Percentiles rank a stretch among this genome's conserved stretches.
Conservation (phyloP, 2,113 vertebrate genomes). For the Lophura nycthemera region DNA sequence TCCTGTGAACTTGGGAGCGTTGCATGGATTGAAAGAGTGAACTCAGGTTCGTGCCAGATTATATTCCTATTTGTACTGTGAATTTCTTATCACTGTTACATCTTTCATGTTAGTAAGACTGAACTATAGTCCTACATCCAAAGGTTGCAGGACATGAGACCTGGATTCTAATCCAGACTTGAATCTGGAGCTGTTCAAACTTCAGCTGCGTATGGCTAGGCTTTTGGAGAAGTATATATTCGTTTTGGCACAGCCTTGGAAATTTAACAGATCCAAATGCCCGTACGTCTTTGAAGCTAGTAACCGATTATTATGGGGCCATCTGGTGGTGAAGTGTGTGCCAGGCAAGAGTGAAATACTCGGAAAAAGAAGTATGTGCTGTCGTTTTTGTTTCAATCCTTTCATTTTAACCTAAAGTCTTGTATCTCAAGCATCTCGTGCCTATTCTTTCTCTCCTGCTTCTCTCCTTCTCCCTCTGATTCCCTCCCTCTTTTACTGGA, state of each 20-base stretch:
- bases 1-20: background rate
- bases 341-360: background rate
- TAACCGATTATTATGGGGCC: background rate
- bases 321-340: slow-evolving; percentile 3
- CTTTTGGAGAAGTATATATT: background rate
- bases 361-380: accelerated
- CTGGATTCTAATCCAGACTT: background rate
- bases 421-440: background rate
- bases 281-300: accelerated
- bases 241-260: background rate
- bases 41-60: background rate
- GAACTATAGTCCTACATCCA: background rate
- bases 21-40: background rate
- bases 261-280: accelerated
- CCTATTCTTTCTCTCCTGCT: background rate
- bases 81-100: background rate
- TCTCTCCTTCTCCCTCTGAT: background rate
- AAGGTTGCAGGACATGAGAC: background rate
- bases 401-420: accelerated
- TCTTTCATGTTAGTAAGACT: background rate
- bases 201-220: background rate
- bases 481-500: background rate
- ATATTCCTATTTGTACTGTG: background rate
- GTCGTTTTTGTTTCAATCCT: accelerated
- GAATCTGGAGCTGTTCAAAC: background rate